These are phyloP conservation scores for Napeogenes sylphis DNA, from an alignment of 2,888 invertebrate genomes.

Conservation along the genomic window DNA sequence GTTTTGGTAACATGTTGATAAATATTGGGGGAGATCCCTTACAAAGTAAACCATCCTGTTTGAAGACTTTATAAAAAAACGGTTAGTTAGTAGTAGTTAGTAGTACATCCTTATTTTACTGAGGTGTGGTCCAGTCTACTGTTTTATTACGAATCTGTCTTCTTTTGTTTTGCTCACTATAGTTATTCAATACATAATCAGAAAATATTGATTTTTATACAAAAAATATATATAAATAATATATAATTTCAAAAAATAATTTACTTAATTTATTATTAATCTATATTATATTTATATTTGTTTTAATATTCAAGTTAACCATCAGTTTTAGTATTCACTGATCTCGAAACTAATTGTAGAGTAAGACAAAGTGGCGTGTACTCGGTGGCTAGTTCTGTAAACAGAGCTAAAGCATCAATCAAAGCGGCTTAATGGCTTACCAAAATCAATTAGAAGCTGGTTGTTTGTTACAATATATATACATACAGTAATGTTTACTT, in stretches of 20 bases:
- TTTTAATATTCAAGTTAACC: too few species aligned
- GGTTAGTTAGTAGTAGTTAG: neutral
- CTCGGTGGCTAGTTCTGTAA: conserved; percentile 45
- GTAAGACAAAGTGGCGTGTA: conserved; percentile 14
- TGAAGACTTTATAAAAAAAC: conserved; percentile 17
- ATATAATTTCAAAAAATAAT: too few species aligned
- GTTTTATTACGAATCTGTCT: neutral
- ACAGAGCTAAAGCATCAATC: conserved; percentile 66
- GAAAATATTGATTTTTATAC: too few species aligned
- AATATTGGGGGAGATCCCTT: conserved; percentile 55
- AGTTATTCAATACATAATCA: too few species aligned
- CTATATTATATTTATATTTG: too few species aligned
- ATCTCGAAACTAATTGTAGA: too few species aligned
- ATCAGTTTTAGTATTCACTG: too few species aligned
- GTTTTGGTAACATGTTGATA: conserved; percentile 64
- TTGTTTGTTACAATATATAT: conserved; percentile 35
- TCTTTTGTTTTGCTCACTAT: too few species aligned
- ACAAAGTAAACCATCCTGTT: conserved; percentile 21
- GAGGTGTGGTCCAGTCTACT: neutral
- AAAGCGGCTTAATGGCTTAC: conserved; percentile 72
- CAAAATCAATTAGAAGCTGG: conserved; percentile 75
- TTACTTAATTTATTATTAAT: too few species aligned
- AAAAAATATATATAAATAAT: too few species aligned
- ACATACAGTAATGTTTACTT: neutral
- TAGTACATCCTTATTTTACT: neutral